Evolutionary conservation across 2,888 invertebrate genomes (phyloP).

Genomic region (Amphipoea lucens): DNA sequence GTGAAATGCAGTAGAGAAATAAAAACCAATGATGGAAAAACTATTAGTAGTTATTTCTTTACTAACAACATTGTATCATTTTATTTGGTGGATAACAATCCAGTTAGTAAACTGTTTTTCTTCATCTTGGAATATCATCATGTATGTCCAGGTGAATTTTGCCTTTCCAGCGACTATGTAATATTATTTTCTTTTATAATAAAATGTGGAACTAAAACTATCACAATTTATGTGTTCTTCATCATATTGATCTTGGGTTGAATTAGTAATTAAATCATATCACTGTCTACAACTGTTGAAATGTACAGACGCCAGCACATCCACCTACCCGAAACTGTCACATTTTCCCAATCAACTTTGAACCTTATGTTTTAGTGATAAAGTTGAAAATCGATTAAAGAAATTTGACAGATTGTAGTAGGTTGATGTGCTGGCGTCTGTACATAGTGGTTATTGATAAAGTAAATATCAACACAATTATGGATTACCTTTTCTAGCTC

Average conservation of each 20-base stretch:
- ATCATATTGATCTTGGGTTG: background rate
- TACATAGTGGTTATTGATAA: background rate
- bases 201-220: background rate
- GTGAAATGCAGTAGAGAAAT: background rate
- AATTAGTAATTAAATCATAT: background rate
- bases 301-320: too few species aligned
- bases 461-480: background rate
- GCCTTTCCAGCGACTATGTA: too few species aligned
- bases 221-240: background rate
- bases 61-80: background rate
- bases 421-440: too few species aligned
- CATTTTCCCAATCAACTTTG: too few species aligned
- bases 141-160: background rate
- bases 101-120: background rate
- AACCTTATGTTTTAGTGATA: too few species aligned
- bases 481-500: conserved; percentile 91
- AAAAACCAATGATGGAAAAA: background rate
- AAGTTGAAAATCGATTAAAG: too few species aligned
- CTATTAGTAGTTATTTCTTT: background rate
- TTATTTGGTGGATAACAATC: background rate
- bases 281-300: background rate
- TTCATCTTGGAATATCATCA: background rate
- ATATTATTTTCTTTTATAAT: background rate
- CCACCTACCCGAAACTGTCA: too few species aligned
- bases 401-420: too few species aligned